phyloP scores from a whole-genome alignment of 2,797 vertebrate genomes.

The Syngnathus acus region DNA sequence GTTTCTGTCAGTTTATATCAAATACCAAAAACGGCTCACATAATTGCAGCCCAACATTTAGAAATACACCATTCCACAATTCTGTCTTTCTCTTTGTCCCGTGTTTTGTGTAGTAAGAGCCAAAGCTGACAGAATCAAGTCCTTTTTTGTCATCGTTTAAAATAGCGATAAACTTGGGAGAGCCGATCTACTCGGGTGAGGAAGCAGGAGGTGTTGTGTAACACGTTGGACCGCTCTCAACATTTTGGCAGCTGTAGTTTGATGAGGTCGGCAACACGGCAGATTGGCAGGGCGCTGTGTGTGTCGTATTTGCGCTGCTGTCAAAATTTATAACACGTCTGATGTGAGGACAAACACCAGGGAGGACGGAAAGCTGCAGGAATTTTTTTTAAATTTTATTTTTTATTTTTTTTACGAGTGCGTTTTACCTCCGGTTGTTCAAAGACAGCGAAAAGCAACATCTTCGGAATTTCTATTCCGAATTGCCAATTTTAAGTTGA shows the following conservation, averaged over 20 bases:
- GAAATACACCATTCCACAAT: constrained; percentile 1
- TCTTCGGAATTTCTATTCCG: not conserved
- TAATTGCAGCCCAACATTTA: not conserved
- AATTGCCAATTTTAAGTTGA: too few relatives aligned
- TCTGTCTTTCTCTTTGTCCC: constrained; percentile 11
- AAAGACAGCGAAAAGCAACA: not conserved
- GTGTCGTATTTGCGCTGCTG: constrained; percentile 7
- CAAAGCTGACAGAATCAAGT: constrained; percentile 15
- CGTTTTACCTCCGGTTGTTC: not conserved
- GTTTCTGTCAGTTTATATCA: too few relatives aligned
- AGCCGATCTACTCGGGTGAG: constrained; percentile 12
- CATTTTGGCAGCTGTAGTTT: constrained; percentile 10
- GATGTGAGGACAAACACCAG: not conserved
- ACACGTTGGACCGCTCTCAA: constrained; percentile 31
- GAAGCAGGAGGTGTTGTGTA: constrained; percentile 25
- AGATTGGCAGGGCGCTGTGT: constrained; percentile 26
- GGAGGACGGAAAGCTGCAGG: not conserved
- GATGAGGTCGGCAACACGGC: constrained; percentile 18
- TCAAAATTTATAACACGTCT: constrained; percentile 2
- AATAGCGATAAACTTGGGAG: constrained; percentile 41
- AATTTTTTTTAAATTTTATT: too few relatives aligned
- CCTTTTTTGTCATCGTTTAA: constrained; percentile 51
- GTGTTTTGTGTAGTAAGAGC: constrained; percentile 29
- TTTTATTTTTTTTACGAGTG: too few relatives aligned
- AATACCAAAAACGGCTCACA: not conserved